Conservation (phyloP, 53 echinoderm and acorn worm species). For the Echinarachnius parma region DNA sequence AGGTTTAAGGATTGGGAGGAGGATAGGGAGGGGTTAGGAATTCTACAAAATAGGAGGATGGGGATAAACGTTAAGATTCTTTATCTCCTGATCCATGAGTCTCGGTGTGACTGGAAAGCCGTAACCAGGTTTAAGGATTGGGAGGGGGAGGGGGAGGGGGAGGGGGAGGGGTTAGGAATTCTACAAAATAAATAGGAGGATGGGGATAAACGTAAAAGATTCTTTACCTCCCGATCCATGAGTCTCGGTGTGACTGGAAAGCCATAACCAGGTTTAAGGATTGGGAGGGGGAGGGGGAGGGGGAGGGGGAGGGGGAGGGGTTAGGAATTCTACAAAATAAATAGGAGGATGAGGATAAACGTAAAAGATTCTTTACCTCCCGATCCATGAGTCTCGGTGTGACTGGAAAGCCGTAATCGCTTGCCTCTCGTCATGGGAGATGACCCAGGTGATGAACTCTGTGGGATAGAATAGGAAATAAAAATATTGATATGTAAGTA, state of each 20-base stretch:
- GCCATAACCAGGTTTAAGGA: slow-evolving; percentile 34
- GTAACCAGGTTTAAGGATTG: no score
- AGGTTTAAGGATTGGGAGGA: background rate
- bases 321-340: background rate
- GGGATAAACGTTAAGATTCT: background rate
- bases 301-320: background rate
- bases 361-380: slow-evolving; percentile 16
- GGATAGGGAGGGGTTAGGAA: background rate
- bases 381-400: slow-evolving; percentile 39
- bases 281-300: background rate
- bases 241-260: slow-evolving; percentile 40
- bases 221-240: slow-evolving; percentile 40
- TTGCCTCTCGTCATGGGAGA: slow-evolving; percentile 54
- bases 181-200: background rate
- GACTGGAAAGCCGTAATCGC: slow-evolving; percentile 44
- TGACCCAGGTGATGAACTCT: slow-evolving; percentile 51
- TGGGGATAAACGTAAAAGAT: background rate
- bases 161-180: background rate
- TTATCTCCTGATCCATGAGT: no score
- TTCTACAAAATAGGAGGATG: background rate
- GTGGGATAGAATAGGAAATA: background rate
- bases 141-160: background rate
- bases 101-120: background rate
- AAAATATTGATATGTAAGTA: no score
- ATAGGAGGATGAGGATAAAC: background rate